Base-by-base conservation (phyloP, 2,888 invertebrate genomes). In the Aleiodes leptofemur region DNA sequence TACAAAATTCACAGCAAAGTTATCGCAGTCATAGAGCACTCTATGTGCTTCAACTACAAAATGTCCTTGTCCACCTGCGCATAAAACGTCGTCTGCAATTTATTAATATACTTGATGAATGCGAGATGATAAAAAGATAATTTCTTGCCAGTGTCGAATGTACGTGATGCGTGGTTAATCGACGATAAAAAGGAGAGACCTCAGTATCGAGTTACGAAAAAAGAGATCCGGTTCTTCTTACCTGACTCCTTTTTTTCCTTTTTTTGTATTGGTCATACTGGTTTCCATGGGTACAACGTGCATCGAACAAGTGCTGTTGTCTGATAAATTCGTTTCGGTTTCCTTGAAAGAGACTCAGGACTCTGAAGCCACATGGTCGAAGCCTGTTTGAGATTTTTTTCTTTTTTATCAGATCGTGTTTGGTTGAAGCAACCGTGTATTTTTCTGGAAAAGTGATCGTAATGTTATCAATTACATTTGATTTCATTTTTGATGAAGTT, bases 81-180 rank as follows among this genome's bases (percentile, higher is more conserved):
- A 43, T 8, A 43, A 55, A 55, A 55, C 55, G 14, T 55, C 16
- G 14, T 3, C 55, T 13, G 14, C 11, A 48, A 64, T 48, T 43
- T 64, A 64, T 64, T 64, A 14, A 61, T 61, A 43, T 43, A 43
- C 43, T 43, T 43, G 43, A 43, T 43, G 43, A 43, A 43, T 43
- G 9, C 8, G 43, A 43, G 31, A 59, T 31, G 59, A 59, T 31
- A 59, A 59, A 59, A 16, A 14, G 4, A 23, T 56, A 23, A 23
- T 56, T 64, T 64, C 48, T 64, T 48, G 23, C 43, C 61, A 38
- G 61, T 64, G 43, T 64, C 64, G 23, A 64, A 43, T 64, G 64
- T 64, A 64, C 64, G 16, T n/a, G 64, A 64, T 9, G 64, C 48
- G 48, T 48, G 48, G 64, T 64, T 64, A 64, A 64, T 64, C 64